Evolutionary conservation across 2,888 invertebrate species (phyloP).

Genomic region (Leptopilina myrica): DNA sequence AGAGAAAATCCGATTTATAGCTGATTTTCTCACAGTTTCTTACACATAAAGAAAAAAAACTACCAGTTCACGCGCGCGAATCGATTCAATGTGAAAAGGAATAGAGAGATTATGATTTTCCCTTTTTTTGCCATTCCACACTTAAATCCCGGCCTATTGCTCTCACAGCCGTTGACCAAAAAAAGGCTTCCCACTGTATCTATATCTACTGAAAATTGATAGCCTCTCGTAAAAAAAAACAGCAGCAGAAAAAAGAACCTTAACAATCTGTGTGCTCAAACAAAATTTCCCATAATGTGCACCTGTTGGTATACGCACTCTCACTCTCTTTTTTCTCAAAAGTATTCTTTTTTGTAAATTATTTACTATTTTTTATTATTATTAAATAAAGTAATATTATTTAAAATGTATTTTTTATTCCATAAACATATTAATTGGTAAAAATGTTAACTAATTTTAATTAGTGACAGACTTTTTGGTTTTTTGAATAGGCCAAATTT

Average conservation of each 20-base stretch:
- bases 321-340: no score
- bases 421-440: no score
- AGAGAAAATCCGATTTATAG: no score
- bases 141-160: conserved; percentile 7
- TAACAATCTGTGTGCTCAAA: not conserved
- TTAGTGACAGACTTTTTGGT: no score
- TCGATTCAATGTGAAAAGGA: not conserved
- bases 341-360: no score
- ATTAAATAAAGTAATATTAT: no score
- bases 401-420: no score
- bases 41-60: not conserved
- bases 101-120: not conserved
- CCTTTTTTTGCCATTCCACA: not conserved
- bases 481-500: no score
- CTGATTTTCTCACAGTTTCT: not conserved
- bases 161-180: not conserved
- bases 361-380: no score
- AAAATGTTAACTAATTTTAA: no score
- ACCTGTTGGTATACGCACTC: conserved; percentile 7
- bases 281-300: not conserved
- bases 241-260: not conserved
- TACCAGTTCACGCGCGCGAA: not conserved
- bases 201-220: conserved; percentile 1
- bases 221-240: not conserved
- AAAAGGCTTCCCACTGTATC: no score